These are phyloP conservation scores for Lasioglossum vierecki DNA, from an alignment of 2,888 invertebrate genomes.

Conservation along the genomic window DNA sequence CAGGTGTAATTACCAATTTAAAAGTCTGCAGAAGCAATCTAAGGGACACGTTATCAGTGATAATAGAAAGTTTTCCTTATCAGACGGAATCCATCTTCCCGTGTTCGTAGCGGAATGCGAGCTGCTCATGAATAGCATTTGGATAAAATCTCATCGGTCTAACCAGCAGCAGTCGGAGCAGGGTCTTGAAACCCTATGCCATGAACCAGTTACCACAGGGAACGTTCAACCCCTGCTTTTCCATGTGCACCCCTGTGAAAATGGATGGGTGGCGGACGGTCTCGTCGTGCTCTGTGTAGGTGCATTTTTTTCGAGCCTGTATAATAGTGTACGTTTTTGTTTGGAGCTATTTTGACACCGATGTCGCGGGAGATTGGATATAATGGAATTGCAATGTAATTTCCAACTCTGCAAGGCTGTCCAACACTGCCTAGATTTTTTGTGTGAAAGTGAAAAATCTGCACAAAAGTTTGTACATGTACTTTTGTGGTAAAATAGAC, in stretches of 20 bases:
- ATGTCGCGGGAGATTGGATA: conserved; percentile 48
- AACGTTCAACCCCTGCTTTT: conserved; percentile 44
- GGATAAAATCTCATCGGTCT: conserved; percentile 80
- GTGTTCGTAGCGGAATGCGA: conserved; percentile 44
- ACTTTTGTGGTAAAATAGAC: not conserved
- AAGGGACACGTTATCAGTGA: conserved; percentile 52
- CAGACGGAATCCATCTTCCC: conserved; percentile 59
- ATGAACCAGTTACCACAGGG: conserved; percentile 63
- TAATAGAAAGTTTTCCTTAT: conserved; percentile 75
- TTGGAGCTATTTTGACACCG: conserved; percentile 75
- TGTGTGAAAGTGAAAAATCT: not conserved
- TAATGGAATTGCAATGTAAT: not conserved
- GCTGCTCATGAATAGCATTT: conserved; percentile 79
- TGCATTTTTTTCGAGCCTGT: conserved; percentile 6
- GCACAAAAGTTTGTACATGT: not conserved
- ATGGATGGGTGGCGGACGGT: conserved; percentile 45
- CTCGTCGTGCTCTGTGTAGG: not conserved
- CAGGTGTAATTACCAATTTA: not conserved
- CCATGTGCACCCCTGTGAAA: conserved; percentile 49
- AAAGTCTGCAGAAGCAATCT: not conserved
- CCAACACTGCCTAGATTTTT: not conserved
- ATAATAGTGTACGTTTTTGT: conserved; percentile 62
- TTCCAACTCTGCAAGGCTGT: not conserved
- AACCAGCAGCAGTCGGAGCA: conserved; percentile 62
- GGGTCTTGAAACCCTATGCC: conserved; percentile 58